These are phyloP conservation scores for Hiodon alosoides DNA, from an alignment of 2,113 vertebrate genomes.

Conservation along the genomic window DNA sequence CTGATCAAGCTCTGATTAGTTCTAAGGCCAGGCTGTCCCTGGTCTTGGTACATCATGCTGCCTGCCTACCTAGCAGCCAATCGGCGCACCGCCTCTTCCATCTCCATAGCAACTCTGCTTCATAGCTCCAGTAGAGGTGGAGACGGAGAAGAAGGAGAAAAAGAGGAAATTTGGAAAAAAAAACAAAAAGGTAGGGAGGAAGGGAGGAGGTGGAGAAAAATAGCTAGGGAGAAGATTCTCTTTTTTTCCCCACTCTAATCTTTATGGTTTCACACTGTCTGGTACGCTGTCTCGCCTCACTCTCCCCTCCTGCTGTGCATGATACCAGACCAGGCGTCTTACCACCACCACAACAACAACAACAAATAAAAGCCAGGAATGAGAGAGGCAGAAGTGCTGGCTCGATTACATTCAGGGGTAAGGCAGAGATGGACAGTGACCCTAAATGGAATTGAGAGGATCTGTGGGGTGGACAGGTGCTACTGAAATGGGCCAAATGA, in stretches of 20 bases:
- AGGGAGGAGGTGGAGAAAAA: constrained; percentile 15
- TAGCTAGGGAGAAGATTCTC: constrained; percentile 26
- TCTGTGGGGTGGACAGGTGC: too few relatives aligned
- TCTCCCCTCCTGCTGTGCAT: neutral
- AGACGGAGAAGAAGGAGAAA: constrained; percentile 26
- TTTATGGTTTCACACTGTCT: neutral
- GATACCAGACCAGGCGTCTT: neutral
- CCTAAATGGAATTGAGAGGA: neutral
- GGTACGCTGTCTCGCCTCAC: neutral
- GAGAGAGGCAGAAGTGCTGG: neutral
- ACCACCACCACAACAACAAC: neutral
- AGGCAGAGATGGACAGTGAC: neutral
- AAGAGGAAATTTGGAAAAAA: neutral
- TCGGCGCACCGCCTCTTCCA: constrained; percentile 48
- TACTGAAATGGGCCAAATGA: too few relatives aligned
- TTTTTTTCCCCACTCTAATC: constrained; percentile 22
- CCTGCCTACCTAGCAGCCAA: constrained; percentile 34
- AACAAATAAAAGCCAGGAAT: neutral
- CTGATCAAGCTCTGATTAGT: constrained; percentile 35
- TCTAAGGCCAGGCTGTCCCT: constrained; percentile 35
- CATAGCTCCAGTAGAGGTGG: constrained; percentile 43
- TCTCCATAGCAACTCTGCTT: constrained; percentile 58
- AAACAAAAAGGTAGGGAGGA: constrained; percentile 28
- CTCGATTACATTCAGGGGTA: neutral
- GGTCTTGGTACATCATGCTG: constrained; percentile 46